Conservation (phyloP, 2,113 vertebrate species). For the Cottus gobio region DNA sequence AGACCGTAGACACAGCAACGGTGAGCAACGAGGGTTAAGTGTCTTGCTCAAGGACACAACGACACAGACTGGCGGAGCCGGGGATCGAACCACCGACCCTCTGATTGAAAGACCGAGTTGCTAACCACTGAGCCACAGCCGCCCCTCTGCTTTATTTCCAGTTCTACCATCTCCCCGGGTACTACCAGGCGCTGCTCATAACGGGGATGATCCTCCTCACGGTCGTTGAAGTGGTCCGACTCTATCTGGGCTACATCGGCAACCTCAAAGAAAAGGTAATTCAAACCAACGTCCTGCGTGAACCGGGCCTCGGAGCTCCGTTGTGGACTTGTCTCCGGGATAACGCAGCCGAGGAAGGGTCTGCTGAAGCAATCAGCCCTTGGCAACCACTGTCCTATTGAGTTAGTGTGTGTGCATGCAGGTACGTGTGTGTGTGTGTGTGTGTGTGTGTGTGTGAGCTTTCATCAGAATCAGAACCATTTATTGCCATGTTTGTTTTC, state of each 20-base stretch:
- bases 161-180: conserved; percentile 82
- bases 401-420: conserved; percentile 17
- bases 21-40: too few species aligned
- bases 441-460: conserved; percentile 22
- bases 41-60: too few species aligned
- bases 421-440: conserved; percentile 17
- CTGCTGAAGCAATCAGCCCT: conserved; percentile 19
- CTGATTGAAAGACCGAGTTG: too few species aligned
- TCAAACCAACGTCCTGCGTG: conserved; percentile 16
- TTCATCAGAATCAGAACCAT: too few species aligned
- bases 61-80: too few species aligned
- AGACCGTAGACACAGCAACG: too few species aligned
- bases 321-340: conserved; percentile 4
- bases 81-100: too few species aligned
- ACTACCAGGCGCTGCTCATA: conserved; percentile 88
- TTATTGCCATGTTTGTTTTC: too few species aligned
- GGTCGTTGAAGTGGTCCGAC: conserved; percentile 78
- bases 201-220: conserved; percentile 83
- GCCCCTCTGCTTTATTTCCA: conserved; percentile 59
- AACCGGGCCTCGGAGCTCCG: neutral
- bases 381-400: conserved; percentile 10
- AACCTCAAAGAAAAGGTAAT: conserved; percentile 90
- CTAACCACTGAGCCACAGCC: too few species aligned
- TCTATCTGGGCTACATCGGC: conserved; percentile 88
- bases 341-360: conserved; percentile 24